Evolutionary conservation across 2,113 vertebrate genomes (phyloP).

Genomic region (Aspidoscelis tigris): DNA sequence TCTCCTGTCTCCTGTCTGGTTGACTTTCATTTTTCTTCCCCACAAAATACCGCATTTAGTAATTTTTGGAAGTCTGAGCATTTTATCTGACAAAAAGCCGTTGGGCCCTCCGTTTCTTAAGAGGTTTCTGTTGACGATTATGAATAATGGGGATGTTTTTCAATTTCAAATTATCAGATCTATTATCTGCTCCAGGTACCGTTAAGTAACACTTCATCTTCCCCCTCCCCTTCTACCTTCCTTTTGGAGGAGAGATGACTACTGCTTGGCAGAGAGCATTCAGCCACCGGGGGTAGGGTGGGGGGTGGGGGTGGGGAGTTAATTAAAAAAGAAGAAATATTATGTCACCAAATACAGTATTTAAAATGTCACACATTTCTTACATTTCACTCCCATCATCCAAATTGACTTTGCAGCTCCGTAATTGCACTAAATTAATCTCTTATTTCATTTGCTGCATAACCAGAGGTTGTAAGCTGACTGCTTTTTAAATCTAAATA

Average conservation of each 20-base stretch:
- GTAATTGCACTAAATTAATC: constrained; percentile 50
- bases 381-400: constrained; percentile 16
- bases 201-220: background rate
- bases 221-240: background rate
- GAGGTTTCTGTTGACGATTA: background rate
- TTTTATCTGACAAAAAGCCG: background rate
- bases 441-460: constrained; percentile 50
- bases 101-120: background rate
- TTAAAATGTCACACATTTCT: background rate
- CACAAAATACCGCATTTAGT: background rate
- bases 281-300: background rate
- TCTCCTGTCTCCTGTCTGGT: too few relatives aligned
- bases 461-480: constrained; percentile 39
- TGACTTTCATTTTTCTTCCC: background rate
- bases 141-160: constrained; percentile 8
- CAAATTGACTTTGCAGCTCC: constrained; percentile 13
- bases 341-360: constrained; percentile 9
- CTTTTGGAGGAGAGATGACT: background rate
- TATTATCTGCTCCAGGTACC: constrained; percentile 2
- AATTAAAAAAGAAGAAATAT: background rate
- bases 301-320: background rate
- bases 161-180: background rate
- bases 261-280: background rate
- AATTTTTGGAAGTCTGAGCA: background rate
- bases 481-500: constrained; percentile 45